A percentile compares a stretch with the other conserved stretches of the same genome.
phyloP scores from a whole-genome alignment of 2,797 vertebrate species.

The Crenuchus spilurus region DNA sequence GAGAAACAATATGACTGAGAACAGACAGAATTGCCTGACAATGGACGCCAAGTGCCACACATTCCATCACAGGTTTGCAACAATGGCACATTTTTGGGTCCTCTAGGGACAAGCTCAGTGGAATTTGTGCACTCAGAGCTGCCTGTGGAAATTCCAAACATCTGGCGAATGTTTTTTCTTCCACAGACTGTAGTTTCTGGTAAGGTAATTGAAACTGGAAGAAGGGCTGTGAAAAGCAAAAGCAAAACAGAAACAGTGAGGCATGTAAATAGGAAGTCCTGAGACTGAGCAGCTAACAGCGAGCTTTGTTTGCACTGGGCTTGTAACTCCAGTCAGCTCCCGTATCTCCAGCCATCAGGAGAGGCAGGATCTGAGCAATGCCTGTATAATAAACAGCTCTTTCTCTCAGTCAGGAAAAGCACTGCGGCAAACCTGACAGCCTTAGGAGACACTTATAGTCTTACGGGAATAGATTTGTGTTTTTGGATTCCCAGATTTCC shows the following conservation, averaged over 20 bases:
- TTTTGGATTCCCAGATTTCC: background rate
- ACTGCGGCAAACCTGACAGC: too few species aligned
- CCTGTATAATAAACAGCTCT: slow-evolving; percentile 8
- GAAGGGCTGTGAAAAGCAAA: background rate
- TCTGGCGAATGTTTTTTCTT: slow-evolving; percentile 2
- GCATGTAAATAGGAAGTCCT: background rate
- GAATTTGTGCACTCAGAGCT: background rate
- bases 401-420: slow-evolving; percentile 7
- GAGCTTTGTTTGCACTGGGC: slow-evolving; percentile 20
- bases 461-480: slow-evolving; percentile 13
- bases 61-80: slow-evolving; percentile 53
- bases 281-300: background rate
- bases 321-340: background rate
- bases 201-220: background rate
- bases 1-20: slow-evolving; percentile 27
- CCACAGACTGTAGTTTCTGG: background rate
- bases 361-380: slow-evolving; percentile 30
- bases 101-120: slow-evolving; percentile 9
- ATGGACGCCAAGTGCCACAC: slow-evolving; percentile 62
- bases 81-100: slow-evolving; percentile 27
- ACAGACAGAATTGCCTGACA: slow-evolving; percentile 49
- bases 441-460: slow-evolving; percentile 26
- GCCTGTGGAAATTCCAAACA: background rate
- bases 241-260: background rate
- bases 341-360: slow-evolving; percentile 17